Conservation (phyloP, 2,797 vertebrate genomes). For the Myotis planiceps region DNA sequence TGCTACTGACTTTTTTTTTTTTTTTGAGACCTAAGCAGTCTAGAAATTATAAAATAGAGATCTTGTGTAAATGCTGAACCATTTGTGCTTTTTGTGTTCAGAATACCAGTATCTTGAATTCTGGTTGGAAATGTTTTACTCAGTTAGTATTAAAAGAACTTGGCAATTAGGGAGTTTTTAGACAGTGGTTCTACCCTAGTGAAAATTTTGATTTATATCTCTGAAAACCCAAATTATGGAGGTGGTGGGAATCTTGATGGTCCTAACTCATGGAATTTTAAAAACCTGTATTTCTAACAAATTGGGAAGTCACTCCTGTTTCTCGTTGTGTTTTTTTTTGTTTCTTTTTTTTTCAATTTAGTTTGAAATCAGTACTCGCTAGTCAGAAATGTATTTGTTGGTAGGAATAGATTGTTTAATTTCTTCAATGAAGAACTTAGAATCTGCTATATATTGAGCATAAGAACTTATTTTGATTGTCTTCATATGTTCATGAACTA, state of each 20-base stretch:
- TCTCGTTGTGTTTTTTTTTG: not conserved
- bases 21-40: slow-evolving; percentile 16
- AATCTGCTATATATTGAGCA: not conserved
- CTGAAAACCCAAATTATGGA: slow-evolving; percentile 3
- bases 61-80: slow-evolving; percentile 45
- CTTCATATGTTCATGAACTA: slow-evolving; percentile 22
- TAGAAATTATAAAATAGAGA: slow-evolving; percentile 40
- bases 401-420: slow-evolving; percentile 18
- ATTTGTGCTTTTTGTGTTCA: slow-evolving; percentile 56
- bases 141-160: slow-evolving; percentile 3
- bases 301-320: not conserved
- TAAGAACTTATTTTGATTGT: slow-evolving; percentile 55
- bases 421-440: slow-evolving; percentile 50
- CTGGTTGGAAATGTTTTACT: slow-evolving; percentile 25
- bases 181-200: not conserved
- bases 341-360: not conserved
- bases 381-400: slow-evolving; percentile 35
- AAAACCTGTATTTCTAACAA: slow-evolving; percentile 48
- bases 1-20: not conserved
- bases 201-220: slow-evolving; percentile 24
- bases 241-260: not conserved
- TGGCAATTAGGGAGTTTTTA: slow-evolving; percentile 5
- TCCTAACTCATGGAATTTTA: slow-evolving; percentile 23
- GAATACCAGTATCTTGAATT: slow-evolving; percentile 23
- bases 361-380: slow-evolving; percentile 38